A percentile compares a stretch with the other conserved stretches of the same genome.
phyloP scores from a whole-genome alignment of 1,140 invertebrate genomes.

The Zaprionus kolodkinae region DNA sequence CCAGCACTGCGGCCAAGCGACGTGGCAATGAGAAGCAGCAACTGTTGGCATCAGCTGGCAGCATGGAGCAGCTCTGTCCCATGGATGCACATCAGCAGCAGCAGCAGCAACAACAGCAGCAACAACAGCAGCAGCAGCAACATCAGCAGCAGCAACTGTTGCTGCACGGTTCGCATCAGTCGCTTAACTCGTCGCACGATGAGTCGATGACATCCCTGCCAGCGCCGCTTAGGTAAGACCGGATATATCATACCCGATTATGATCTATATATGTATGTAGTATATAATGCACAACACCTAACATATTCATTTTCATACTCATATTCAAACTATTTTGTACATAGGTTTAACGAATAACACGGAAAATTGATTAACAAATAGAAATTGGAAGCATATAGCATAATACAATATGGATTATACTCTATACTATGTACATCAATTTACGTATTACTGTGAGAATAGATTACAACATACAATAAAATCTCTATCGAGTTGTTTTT shows the following conservation, averaged over 20 bases:
- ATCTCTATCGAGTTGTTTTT: background rate
- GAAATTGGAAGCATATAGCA: conserved; percentile 4
- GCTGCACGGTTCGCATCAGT: conserved; percentile 80
- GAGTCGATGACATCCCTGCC: conserved; percentile 84
- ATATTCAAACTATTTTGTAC: conserved; percentile 2
- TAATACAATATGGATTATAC: background rate
- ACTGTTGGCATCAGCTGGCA: conserved; percentile 26
- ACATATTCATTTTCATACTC: background rate
- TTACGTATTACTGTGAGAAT: conserved; percentile 3
- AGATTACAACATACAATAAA: background rate
- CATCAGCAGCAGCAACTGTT: conserved; percentile 61
- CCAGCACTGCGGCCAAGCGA: conserved; percentile 64
- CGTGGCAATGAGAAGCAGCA: conserved; percentile 54
- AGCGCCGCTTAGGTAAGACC: conserved; percentile 80
- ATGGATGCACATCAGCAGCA: conserved; percentile 50
- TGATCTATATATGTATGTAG: background rate
- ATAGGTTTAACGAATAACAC: conserved; percentile 3
- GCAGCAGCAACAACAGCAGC: conserved; percentile 47
- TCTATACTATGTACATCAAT: background rate
- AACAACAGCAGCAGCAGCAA: conserved; percentile 58
- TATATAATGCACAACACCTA: background rate
- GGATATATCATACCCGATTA: background rate
- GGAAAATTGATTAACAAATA: conserved; percentile 3
- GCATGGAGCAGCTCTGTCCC: conserved; percentile 55
- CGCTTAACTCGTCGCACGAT: conserved; percentile 84